Evolutionary conservation across 1,140 invertebrate species (phyloP), one percentile per base, ranked within the genome.

Genomic region (Aethina tumida): DNA sequence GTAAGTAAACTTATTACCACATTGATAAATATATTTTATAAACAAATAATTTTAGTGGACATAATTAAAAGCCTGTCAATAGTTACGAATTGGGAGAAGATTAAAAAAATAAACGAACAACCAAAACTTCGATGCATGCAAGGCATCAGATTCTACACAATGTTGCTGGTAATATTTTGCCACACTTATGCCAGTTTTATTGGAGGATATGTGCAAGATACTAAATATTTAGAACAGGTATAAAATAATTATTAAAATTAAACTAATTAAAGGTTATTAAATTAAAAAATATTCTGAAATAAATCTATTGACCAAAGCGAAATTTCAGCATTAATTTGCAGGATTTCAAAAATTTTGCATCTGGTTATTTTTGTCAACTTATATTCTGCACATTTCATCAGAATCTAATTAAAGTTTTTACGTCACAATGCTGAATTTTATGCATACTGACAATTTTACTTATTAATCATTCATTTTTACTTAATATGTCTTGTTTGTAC

Each of bases 181-280:
- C 47, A 49, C 24, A 41, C 38, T 9, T 26, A 25, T 8, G 32
- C 24, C n/a, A 36, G 35, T 20, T 44, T 35, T 17, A 39, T 45
- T 20, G 30, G 30, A 21, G 32, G 17, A 31, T 49, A 44, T 14
- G 22, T 44, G 16, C 2, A 7, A 17, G 45, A 49, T 33, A 43
- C 47, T 6, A 39, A 49, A 22, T 49, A 45, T 20, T 39, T 49
- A 15, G 47, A 49, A 32, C 27, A 35, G 19, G 47, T 49, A n/a
- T n/a, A n/a, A n/a, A n/a, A n/a, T n/a, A 29, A 41, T 28, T 35
- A 26, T 5, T 28, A 25, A 4, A 13, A 15, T 18, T 7, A 24
- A 15, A 5, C 7, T 19, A 12, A n/a, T 10, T 6, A 31, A 16
- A 9, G 4, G 12, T 4, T n/a, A 15, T 31, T 5, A 16, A 17